These are phyloP conservation scores for Drosophila longiperda DNA, from an alignment of 2,888 invertebrate genomes.

Conservation along the genomic window DNA sequence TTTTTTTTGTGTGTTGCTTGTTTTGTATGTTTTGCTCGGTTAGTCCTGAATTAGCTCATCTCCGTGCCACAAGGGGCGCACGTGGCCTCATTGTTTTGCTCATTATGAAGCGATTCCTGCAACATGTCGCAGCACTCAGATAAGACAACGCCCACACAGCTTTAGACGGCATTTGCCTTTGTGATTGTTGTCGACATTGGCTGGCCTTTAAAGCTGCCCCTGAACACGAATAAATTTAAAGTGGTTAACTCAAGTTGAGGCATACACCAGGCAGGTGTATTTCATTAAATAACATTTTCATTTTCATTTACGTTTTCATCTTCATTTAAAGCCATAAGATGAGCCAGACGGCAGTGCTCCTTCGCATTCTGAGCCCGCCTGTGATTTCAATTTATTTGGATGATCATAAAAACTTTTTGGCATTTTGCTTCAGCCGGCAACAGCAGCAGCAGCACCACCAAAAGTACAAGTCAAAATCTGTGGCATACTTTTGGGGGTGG, in stretches of 20 bases:
- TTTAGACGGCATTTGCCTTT: constrained; percentile 5
- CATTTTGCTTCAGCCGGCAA: constrained; percentile 17
- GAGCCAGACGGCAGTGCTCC: constrained; percentile 8
- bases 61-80: constrained; percentile 39
- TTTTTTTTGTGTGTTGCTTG: constrained; percentile 14
- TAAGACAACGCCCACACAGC: constrained; percentile 29
- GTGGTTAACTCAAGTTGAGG: constrained; percentile 36
- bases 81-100: constrained; percentile 56
- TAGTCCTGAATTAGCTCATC: constrained; percentile 39
- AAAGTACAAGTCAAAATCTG: not conserved
- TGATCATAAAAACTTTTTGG: constrained; percentile 61
- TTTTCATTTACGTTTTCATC: constrained; percentile 54
- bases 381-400: constrained; percentile 74
- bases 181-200: constrained; percentile 27
- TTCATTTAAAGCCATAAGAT: constrained; percentile 47
- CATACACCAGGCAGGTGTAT: constrained; percentile 56
- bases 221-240: constrained; percentile 55
- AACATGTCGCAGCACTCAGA: constrained; percentile 56
- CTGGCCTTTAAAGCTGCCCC: constrained; percentile 62
- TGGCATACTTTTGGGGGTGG: constrained; percentile 52
- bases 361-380: constrained; percentile 15
- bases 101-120: constrained; percentile 61
- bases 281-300: constrained; percentile 68
- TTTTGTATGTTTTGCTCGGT: constrained; percentile 41
- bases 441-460: constrained; percentile 1